Base-by-base conservation (phyloP, 2,113 vertebrate species). In the Synchiropus splendidus region DNA sequence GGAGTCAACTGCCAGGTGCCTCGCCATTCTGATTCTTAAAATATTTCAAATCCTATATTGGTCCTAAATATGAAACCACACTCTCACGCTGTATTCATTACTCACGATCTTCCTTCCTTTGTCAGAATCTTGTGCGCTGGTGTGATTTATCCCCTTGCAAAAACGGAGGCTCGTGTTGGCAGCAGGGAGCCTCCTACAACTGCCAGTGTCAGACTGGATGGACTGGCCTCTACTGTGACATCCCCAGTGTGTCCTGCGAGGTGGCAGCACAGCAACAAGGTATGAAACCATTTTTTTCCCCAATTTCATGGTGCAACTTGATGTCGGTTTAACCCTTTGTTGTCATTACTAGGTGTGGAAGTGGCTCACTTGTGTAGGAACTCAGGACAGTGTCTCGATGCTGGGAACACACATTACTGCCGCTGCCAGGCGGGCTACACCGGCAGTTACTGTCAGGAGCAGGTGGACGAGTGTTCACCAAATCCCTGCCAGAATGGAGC, bases 401-500 rank as follows among this genome's bases (percentile, higher is more conserved):
- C 86, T 0, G 90, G 89, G 51, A 93, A 86, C 81, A 97, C 90
- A 0, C 95, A 99, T 65, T 89, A 89, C 75, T 99, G 95, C 69
- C 90, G 84, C 51, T 99, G 95, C 72, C 95, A 92, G 75, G 88
- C 90, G 0, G 94, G 95, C 34, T 99, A 98, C 80, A 96, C 88
- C 0, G 94, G 95, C 63, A 98, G 95, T 74, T 98, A 99, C 86
- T 99, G 95, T 0, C 92, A 97, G 82, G 90, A 92, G 13, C 92
- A 97, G 74, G 94, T 99, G 63, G 92, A 99, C 0, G 95, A 99
- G 64, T 99, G 95, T 40, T 88, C 87, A 1, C 92, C 94, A 1
- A 97, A 87, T 66, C 95, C 95, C 1, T 99, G 95, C 74, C 95
- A 95, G 75, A 98, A 99, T 0, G 94, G 93, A 38, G 94, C 92